phyloP scores from a whole-genome alignment of 2,797 vertebrate species.

The Gobionotothen gibberifrons region DNA sequence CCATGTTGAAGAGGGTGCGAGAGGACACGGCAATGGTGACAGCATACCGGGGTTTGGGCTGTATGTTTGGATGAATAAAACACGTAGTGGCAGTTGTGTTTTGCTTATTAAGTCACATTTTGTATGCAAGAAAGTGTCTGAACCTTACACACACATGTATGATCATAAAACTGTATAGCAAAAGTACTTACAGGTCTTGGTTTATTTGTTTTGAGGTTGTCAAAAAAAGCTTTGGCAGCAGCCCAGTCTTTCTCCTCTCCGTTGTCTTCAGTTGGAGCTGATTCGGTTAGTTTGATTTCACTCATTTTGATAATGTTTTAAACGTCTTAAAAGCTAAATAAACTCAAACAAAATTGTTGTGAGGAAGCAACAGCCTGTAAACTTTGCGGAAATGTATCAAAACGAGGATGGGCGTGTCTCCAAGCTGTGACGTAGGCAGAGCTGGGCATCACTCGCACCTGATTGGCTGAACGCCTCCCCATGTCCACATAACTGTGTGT shows the following conservation, averaged over 20 bases:
- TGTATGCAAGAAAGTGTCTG: rapidly evolving
- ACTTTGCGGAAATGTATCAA: conserved; percentile 61
- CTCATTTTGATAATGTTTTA: conserved; percentile 55
- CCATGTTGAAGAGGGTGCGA: conserved; percentile 92
- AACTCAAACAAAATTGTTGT: rapidly evolving
- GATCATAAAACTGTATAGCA: rapidly evolving
- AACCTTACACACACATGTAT: too few species aligned
- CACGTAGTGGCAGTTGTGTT: rapidly evolving
- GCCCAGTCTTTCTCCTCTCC: conserved; percentile 79
- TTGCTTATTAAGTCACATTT: rapidly evolving
- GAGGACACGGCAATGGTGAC: conserved; percentile 95
- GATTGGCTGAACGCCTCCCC: not conserved
- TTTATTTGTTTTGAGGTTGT: conserved; percentile 79
- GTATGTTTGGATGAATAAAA: not conserved
- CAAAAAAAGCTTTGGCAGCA: conserved; percentile 79
- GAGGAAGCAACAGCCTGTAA: not conserved
- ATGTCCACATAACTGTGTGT: too few species aligned
- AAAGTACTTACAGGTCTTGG: conserved; percentile 81
- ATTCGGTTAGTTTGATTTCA: conserved; percentile 53
- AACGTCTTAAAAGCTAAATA: not conserved
- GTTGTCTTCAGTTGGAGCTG: not conserved
- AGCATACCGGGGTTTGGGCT: conserved; percentile 92
- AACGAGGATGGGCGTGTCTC: conserved; percentile 48
- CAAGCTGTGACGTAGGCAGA: conserved; percentile 38
- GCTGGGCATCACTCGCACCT: not conserved